Conservation (phyloP, 1,140 invertebrate species). For the Radopholus similis region DNA sequence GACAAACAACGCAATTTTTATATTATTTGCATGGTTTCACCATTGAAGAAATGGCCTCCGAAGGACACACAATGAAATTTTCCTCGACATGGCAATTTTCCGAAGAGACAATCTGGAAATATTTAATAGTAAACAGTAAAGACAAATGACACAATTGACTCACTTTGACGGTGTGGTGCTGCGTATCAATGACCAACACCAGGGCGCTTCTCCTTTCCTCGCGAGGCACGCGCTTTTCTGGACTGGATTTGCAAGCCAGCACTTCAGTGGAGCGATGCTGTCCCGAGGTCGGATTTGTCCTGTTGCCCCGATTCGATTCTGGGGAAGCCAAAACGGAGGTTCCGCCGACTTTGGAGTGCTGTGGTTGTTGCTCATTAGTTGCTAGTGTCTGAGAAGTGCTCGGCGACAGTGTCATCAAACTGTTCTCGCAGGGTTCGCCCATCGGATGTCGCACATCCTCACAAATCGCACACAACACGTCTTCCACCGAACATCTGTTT, state of each 20-base stretch:
- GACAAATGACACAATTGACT: slow-evolving; percentile 11
- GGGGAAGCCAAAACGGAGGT: neutral
- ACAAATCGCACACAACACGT: slow-evolving; percentile 29
- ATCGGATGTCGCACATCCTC: slow-evolving; percentile 34
- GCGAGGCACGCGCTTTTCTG: neutral
- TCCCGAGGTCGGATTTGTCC: neutral
- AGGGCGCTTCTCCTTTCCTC: slow-evolving; percentile 10
- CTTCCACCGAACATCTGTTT: slow-evolving; percentile 26
- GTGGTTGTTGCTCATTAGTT: too few species aligned
- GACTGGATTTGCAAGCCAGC: neutral
- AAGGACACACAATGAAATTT: slow-evolving; percentile 27
- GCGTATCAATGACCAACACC: slow-evolving; percentile 26
- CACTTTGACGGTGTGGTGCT: slow-evolving; percentile 31
- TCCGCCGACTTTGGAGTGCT: too few species aligned
- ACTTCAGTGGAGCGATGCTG: neutral
- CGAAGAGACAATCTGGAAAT: slow-evolving; percentile 22
- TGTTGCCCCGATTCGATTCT: too few species aligned
- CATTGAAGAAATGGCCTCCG: slow-evolving; percentile 39
- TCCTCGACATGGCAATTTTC: slow-evolving; percentile 27
- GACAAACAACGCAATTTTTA: too few species aligned
- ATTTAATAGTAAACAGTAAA: slow-evolving; percentile 12
- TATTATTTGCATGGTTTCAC: too few species aligned
- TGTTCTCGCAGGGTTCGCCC: slow-evolving; percentile 22
- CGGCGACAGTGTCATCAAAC: neutral
- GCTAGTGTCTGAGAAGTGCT: slow-evolving; percentile 17